Evolutionary conservation across 1,140 invertebrate species (phyloP).

Genomic region (Micrasema minimum): DNA sequence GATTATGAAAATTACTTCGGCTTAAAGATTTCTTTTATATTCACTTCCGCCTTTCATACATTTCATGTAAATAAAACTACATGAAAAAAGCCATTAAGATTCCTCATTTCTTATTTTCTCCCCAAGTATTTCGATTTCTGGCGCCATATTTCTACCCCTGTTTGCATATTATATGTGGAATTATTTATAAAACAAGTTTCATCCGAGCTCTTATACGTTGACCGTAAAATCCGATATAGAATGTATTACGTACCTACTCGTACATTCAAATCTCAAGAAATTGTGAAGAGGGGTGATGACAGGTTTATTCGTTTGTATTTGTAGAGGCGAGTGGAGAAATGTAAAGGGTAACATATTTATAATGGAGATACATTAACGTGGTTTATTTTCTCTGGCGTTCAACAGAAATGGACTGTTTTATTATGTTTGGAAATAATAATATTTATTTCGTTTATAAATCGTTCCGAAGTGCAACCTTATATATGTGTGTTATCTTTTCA

Average conservation of each 20-base stretch:
- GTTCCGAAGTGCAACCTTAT: too few relatives aligned
- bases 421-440: too few relatives aligned
- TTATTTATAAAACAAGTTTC: conserved; percentile 41
- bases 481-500: too few relatives aligned
- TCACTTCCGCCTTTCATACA: too few relatives aligned
- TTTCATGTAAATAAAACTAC: too few relatives aligned
- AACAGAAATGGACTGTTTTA: conserved; percentile 2
- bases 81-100: too few relatives aligned
- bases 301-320: conserved; percentile 40
- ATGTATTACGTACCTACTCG: not conserved
- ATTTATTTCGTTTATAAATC: too few relatives aligned
- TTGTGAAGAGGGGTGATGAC: conserved; percentile 22
- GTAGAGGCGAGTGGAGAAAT: conserved; percentile 27
- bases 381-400: not conserved
- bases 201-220: conserved; percentile 5
- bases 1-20: too few relatives aligned
- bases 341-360: conserved; percentile 22
- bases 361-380: conserved; percentile 13
- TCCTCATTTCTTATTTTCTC: not conserved
- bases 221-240: conserved; percentile 35
- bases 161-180: conserved; percentile 18
- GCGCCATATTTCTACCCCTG: conserved; percentile 29
- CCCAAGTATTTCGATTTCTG: not conserved
- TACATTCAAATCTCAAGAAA: conserved; percentile 20
- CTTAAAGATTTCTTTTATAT: too few relatives aligned